Conservation (phyloP, 2,797 vertebrate species). For the Zenarchopterus dispar region DNA sequence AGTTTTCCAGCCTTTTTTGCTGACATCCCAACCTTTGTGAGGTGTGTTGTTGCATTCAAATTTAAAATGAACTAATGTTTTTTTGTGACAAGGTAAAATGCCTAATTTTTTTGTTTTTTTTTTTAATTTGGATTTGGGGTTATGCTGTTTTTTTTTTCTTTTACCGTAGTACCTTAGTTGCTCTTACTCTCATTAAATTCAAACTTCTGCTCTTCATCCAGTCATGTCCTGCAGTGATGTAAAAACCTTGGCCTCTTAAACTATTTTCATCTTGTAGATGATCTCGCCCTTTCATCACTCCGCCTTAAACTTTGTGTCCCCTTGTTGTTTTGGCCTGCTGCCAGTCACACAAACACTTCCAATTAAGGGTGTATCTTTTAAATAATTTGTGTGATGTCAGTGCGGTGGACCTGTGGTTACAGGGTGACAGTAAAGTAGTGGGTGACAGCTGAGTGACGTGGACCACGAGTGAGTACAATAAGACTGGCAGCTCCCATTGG, state of each 20-base stretch:
- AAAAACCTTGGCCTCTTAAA: background rate
- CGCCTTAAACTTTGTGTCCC: background rate
- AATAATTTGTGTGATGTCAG: conserved; percentile 4
- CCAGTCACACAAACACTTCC: background rate
- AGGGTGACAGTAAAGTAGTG: conserved; percentile 1
- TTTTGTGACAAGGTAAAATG: no score
- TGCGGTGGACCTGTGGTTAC: background rate
- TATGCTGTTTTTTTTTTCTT: no score
- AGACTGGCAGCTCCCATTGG: background rate
- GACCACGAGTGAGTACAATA: background rate
- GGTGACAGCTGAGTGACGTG: conserved; percentile 4
- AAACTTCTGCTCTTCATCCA: background rate
- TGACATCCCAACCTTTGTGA: no score
- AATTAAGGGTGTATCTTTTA: conserved; percentile 1
- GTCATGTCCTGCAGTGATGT: background rate
- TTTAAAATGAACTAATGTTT: no score
- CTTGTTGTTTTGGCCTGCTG: background rate
- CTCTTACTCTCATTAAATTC: background rate
- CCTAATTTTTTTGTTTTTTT: no score
- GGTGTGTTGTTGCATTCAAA: no score
- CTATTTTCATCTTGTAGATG: background rate
- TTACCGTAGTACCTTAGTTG: no score
- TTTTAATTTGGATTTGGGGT: no score
- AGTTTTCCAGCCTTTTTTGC: no score
- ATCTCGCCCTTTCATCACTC: background rate